Evolutionary conservation across 2,113 vertebrate genomes (phyloP), one percentile per base, ranked within the genome.

Genomic region (Microtus pennsylvanicus): DNA sequence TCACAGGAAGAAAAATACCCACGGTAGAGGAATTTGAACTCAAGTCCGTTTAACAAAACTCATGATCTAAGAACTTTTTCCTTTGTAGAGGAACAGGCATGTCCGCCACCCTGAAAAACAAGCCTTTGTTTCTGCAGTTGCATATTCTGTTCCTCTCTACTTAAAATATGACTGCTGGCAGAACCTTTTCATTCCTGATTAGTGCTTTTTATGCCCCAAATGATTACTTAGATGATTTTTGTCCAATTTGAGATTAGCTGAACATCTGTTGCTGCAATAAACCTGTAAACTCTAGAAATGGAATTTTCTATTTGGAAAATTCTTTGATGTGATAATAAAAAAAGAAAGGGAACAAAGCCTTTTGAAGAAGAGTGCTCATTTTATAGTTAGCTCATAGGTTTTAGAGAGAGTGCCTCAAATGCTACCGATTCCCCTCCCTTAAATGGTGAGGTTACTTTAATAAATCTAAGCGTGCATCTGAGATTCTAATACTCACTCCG

Each of bases 261-360:
- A 95, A 22, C 14, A 89, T 87, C 45, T 89, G 26, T 89, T 81
- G 26, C 52, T 89, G 21, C 42, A 93, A 58, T 83, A 55, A 94
- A 50, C 1, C 67, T 87, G 9, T 38, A 77, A 78, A 90, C 21
- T 89, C 38, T 92, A 89, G 82, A 94, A 89, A 95, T 52, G 55
- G 75, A 63, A 10, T 91, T 96, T 91, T 95, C 78, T 89, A 52
- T 95, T 97, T 95, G 67, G 76, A 87, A 94, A 89, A 78, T 95
- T 96, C 22, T 94, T 92, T 87, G 38, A 69, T 78, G 3, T 86
- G 76, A 92, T 85, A 45, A 47, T 16, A 58, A 67, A 69, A 69
- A 95, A 42, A 50, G 50, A 50, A 86, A 90, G 55, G 33, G 21
- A 90, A 70, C 16, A 90, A 90, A 65, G 61, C 1, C 28, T 85